These are phyloP conservation scores for Girardinichthys multiradiatus DNA, from an alignment of 2,113 vertebrate genomes.

Conservation along the genomic window DNA sequence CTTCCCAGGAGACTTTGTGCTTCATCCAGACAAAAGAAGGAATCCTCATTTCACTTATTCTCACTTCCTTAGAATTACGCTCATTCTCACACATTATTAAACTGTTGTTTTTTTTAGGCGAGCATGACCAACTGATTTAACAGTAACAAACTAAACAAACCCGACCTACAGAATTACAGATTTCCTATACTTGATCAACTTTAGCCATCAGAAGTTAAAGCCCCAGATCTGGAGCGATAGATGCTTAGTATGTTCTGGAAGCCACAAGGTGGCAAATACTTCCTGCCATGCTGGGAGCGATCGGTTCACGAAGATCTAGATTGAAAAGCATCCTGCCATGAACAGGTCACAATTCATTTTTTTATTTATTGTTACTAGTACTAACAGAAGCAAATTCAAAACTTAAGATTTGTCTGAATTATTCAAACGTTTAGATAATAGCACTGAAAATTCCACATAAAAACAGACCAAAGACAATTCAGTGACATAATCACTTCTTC, in stretches of 20 bases:
- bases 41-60: constrained; percentile 52
- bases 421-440: no score
- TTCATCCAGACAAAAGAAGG: constrained; percentile 71
- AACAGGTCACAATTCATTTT: no score
- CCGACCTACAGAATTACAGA: neutral
- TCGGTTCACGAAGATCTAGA: neutral
- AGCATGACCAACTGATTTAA: neutral
- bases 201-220: no score
- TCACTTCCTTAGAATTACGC: constrained; percentile 18
- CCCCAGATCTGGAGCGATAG: no score
- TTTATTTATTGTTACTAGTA: no score
- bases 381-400: no score
- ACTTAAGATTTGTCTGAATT: no score
- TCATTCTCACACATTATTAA: neutral
- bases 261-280: no score
- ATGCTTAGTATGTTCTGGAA: no score
- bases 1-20: constrained; percentile 74
- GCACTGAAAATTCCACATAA: no score
- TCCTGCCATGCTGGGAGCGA: no score
- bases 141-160: neutral
- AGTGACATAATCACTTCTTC: neutral
- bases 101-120: constrained; percentile 5
- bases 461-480: neutral
- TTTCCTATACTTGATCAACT: neutral
- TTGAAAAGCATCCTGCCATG: neutral